phyloP scores from a whole-genome alignment of 2,888 invertebrate species.

The Ornithoptera priamus region DNA sequence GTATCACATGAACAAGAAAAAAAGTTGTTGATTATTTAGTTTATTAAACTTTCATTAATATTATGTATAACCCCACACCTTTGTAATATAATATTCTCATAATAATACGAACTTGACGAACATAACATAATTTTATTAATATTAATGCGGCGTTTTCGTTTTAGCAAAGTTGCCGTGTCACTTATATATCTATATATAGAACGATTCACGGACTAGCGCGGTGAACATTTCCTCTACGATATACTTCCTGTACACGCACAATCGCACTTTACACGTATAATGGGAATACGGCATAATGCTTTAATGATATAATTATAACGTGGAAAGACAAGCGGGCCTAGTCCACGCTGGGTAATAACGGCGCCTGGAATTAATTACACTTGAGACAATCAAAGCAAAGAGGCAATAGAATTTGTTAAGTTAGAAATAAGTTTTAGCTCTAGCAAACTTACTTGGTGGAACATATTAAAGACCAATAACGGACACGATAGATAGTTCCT shows the following conservation, averaged over 20 bases:
- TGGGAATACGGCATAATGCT: slow-evolving; percentile 32
- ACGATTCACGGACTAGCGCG: not conserved
- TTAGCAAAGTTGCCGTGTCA: not conserved
- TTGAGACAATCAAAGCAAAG: not conserved
- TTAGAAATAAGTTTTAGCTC: no score
- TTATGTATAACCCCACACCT: no score
- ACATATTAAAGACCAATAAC: no score
- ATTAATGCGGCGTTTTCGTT: not conserved
- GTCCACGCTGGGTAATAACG: not conserved
- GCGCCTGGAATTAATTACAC: slow-evolving; percentile 4
- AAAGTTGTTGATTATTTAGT: no score
- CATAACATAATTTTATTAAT: not conserved
- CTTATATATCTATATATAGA: not conserved
- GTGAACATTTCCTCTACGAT: slow-evolving; percentile 37
- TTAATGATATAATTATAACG: slow-evolving; percentile 14
- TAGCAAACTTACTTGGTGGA: no score
- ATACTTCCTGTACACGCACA: slow-evolving; percentile 48
- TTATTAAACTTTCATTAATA: no score
- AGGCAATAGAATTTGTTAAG: not conserved
- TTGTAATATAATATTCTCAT: no score
- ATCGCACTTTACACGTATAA: slow-evolving; percentile 46
- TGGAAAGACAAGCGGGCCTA: not conserved
- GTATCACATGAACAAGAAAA: no score
- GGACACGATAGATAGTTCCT: no score
- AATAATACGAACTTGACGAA: no score